These are phyloP conservation scores for Trachythela sp. DNA, from an alignment of 64 coral and sea anemone genomes.

Conservation along the genomic window DNA sequence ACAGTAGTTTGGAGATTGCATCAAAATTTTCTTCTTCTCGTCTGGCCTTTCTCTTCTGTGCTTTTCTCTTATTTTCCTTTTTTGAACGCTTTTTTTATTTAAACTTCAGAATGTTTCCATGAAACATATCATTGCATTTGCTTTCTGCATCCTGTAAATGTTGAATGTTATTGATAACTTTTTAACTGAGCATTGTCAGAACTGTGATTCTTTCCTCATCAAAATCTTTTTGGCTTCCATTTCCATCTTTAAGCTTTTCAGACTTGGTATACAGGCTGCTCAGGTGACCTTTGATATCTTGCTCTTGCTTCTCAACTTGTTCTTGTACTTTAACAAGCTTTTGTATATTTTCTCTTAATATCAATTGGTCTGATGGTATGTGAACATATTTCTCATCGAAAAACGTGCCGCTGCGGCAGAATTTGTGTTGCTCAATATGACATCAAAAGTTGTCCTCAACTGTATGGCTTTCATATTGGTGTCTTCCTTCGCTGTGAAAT, in stretches of 20 bases:
- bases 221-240: conserved; percentile 34
- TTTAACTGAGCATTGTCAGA: conserved; percentile 52
- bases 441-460: too few species aligned
- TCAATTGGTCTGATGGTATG: conserved; percentile 40
- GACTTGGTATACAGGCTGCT: conserved; percentile 42
- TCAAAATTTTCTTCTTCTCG: conserved; percentile 51
- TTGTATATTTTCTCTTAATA: conserved; percentile 21
- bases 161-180: conserved; percentile 49
- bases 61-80: conserved; percentile 50
- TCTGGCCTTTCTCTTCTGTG: conserved; percentile 45
- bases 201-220: conserved; percentile 46
- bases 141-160: conserved; percentile 42
- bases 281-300: conserved; percentile 51
- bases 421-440: conserved; percentile 3
- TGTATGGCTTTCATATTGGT: conserved; percentile 37
- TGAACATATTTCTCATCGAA: conserved; percentile 25
- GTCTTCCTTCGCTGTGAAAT: conserved; percentile 33
- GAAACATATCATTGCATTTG: conserved; percentile 39
- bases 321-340: conserved; percentile 48
- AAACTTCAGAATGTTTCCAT: conserved; percentile 54
- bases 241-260: conserved; percentile 39
- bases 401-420: conserved; percentile 7
- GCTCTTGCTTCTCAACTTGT: conserved; percentile 44
- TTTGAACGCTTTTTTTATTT: conserved; percentile 48
- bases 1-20: conserved; percentile 55